A percentile compares a stretch with the other conserved stretches of the same genome.
These are phyloP conservation scores for Panopea generosa DNA, from an alignment of 2,888 invertebrate species.

Conservation along the genomic window DNA sequence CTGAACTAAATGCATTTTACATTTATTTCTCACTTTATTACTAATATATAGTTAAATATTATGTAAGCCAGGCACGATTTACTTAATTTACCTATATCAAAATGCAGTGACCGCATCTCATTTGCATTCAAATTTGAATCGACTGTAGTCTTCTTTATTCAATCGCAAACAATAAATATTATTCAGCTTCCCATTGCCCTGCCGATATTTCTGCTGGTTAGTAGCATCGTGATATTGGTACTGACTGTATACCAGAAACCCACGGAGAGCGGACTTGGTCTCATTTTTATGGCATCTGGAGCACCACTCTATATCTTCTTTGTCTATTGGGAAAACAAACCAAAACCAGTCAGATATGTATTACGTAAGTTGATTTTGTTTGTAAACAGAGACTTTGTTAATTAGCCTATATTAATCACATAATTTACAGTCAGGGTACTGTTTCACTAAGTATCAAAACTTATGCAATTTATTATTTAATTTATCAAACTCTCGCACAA, in stretches of 20 bases:
- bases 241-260: slow-evolving; percentile 81
- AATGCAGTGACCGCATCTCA: too few species aligned
- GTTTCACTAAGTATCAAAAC: too few species aligned
- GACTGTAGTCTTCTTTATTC: too few species aligned
- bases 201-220: slow-evolving; percentile 72
- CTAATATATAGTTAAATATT: too few species aligned
- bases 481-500: too few species aligned
- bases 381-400: background rate
- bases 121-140: too few species aligned
- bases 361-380: slow-evolving; percentile 26
- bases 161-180: too few species aligned
- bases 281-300: slow-evolving; percentile 72
- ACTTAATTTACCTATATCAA: too few species aligned
- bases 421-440: too few species aligned
- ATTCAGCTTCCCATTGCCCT: slow-evolving; percentile 76
- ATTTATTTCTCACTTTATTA: too few species aligned
- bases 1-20: too few species aligned
- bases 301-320: slow-evolving; percentile 77
- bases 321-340: slow-evolving; percentile 74
- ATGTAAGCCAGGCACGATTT: too few species aligned
- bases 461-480: background rate
- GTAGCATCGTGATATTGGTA: slow-evolving; percentile 69
- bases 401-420: background rate
- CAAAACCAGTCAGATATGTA: slow-evolving; percentile 29
- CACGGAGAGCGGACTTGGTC: slow-evolving; percentile 73